Evolutionary conservation across 2,113 vertebrate genomes (phyloP), one percentile per base, ranked within the genome.

Genomic region (Elaphurus davidianus): DNA sequence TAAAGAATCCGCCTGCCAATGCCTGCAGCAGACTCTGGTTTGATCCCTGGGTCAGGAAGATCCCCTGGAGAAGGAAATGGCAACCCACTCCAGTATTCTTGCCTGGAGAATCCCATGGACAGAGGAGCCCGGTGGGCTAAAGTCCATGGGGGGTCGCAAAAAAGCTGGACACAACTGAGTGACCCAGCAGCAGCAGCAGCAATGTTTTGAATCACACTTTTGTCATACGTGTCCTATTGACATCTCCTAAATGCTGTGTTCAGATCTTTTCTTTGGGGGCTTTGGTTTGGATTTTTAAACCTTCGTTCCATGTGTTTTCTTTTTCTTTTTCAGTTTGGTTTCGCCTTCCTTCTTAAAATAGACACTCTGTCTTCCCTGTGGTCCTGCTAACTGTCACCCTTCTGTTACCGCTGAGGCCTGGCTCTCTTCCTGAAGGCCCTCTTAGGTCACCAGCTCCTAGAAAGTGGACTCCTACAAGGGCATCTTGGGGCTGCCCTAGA

Each of bases 281-380:
- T 86, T 87, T 93, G 11, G 19, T 92, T 86, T 81, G 85, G 33
- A 60, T 25, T 81, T 87, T 90, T 93, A 82, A 82, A 40, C 57
- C 43, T 28, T 13, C 57, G 82, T 40, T 8, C 43, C 28, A 8
- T 8, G 12, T 95, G 43, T 62, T 86, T 40, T 40, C 40, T 40
- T 30, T 50, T n/a, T 52, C 17, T 50, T 17, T 76, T 82, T 64
- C 30, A 8, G 47, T 89, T 91, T 64, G 30, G 43, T 83, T 64
- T 87, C 30, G 55, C 57, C 62, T 78, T 55, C 27, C 33, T 55
- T 64, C 84, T 67, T 59, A 54, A 95, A 81, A 85, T 45, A 92
- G 82, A 71, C 11, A 21, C 25, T 52, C 16, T 43, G 21, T 86
- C 54, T 36, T 52, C 25, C 40, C 13, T 78, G 15, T 52, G 50